These are phyloP conservation scores for Heliconius nattereri DNA, from an alignment of 1,140 invertebrate genomes.

Conservation along the genomic window DNA sequence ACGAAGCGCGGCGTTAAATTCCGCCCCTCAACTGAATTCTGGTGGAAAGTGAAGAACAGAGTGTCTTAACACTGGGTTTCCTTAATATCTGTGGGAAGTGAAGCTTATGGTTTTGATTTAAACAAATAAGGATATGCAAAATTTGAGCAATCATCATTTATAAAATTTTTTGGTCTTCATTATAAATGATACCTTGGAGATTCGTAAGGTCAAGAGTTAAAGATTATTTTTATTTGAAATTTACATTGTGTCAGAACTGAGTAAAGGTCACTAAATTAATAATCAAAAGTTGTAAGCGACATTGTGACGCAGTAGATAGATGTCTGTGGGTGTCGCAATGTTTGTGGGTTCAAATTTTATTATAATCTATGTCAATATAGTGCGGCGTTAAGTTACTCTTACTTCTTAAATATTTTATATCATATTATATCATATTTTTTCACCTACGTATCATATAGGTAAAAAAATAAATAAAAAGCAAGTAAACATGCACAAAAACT, in stretches of 20 bases:
- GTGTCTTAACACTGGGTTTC: no score
- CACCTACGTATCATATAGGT: no score
- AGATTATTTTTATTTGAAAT: conserved; percentile 11
- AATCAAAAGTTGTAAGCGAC: not conserved
- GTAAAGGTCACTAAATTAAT: conserved; percentile 10
- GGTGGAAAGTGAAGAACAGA: no score
- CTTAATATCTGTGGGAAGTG: no score
- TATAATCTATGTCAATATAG: no score
- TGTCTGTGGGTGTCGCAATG: not conserved
- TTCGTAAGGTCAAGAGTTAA: conserved; percentile 24
- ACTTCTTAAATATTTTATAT: no score
- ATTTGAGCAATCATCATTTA: conserved; percentile 5
- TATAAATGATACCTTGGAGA: conserved; percentile 11
- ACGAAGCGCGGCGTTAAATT: no score
- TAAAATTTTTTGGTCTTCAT: conserved; percentile 10
- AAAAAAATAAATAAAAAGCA: no score
- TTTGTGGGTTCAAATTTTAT: no score
- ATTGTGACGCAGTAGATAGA: not conserved
- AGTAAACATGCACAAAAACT: not conserved
- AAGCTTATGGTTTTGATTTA: not conserved
- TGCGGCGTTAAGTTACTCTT: no score
- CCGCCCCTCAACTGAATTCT: no score
- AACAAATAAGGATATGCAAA: conserved; percentile 18
- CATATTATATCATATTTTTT: no score
- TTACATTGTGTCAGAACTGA: not conserved